phyloP scores from a whole-genome alignment of 2,797 vertebrate species.

The Otolemur crassicaudatus region DNA sequence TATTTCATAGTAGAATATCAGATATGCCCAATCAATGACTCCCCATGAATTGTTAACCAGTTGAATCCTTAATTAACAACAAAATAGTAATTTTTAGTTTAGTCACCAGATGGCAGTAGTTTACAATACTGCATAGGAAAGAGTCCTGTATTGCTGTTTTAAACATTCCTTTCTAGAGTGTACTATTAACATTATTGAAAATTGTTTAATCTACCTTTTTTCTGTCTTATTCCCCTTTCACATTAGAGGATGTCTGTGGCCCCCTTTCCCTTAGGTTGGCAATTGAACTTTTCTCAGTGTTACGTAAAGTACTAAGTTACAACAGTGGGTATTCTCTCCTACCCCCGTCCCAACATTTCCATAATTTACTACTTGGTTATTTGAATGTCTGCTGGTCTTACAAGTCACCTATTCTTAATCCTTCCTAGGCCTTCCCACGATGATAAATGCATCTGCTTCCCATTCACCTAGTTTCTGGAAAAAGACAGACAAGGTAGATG shows the following conservation, averaged over 20 bases:
- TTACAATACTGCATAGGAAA: neutral
- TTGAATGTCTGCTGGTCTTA: neutral
- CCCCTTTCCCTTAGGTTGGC: neutral
- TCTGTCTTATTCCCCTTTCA: neutral
- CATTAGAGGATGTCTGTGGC: neutral
- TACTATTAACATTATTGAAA: neutral
- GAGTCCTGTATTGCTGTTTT: neutral
- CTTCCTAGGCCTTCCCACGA: neutral
- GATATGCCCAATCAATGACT: neutral
- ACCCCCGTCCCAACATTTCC: neutral
- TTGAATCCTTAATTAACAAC: neutral
- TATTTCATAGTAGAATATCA: neutral
- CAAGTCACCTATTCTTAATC: neutral
- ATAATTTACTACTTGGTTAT: neutral
- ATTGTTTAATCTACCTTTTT: neutral
- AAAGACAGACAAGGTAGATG: neutral
- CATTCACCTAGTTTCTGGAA: neutral
- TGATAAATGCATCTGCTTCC: neutral
- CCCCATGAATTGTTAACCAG: neutral
- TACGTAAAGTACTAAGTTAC: neutral
- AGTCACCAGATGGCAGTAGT: constrained; percentile 67
- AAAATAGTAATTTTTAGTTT: neutral
- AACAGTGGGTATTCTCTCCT: neutral
- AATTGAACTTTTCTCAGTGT: neutral
- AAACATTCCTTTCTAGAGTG: neutral